Evolutionary conservation across 2,113 vertebrate genomes (phyloP).

Genomic region (Corythornis madagascariensis): DNA sequence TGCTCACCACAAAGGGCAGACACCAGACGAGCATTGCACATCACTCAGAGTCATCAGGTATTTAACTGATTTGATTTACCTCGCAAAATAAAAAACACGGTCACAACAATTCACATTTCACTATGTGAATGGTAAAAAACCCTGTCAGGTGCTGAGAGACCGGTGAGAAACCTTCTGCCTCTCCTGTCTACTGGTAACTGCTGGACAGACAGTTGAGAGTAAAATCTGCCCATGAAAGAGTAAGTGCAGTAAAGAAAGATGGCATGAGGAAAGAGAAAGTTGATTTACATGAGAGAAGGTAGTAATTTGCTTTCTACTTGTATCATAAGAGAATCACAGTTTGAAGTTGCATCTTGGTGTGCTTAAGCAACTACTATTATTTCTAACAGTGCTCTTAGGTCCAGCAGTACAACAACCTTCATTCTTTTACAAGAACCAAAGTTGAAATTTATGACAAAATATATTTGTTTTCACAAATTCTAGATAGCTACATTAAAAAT

Average conservation of each 20-base stretch:
- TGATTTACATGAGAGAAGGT: background rate
- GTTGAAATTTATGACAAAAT: background rate
- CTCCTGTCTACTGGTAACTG: background rate
- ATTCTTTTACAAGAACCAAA: background rate
- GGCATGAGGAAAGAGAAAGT: background rate
- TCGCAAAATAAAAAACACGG: background rate
- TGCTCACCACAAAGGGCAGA: background rate
- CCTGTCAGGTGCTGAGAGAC: background rate
- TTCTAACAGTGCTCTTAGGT: background rate
- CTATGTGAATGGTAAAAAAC: background rate
- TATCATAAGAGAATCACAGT: background rate
- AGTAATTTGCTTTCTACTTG: background rate
- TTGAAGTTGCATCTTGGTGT: background rate
- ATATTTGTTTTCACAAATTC: background rate
- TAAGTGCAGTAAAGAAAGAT: background rate
- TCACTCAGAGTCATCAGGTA: background rate
- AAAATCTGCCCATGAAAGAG: background rate
- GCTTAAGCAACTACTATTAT: background rate
- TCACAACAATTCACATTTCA: background rate
- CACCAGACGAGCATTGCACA: background rate
- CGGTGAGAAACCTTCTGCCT: background rate
- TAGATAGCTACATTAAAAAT: background rate
- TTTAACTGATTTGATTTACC: background rate
- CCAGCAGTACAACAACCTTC: background rate
- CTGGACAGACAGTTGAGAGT: background rate